Percentiles rank a stretch among this genome's conserved stretches.
Evolutionary conservation across 1,140 invertebrate genomes (phyloP).

Genomic region (Drosophila chauvacae): DNA sequence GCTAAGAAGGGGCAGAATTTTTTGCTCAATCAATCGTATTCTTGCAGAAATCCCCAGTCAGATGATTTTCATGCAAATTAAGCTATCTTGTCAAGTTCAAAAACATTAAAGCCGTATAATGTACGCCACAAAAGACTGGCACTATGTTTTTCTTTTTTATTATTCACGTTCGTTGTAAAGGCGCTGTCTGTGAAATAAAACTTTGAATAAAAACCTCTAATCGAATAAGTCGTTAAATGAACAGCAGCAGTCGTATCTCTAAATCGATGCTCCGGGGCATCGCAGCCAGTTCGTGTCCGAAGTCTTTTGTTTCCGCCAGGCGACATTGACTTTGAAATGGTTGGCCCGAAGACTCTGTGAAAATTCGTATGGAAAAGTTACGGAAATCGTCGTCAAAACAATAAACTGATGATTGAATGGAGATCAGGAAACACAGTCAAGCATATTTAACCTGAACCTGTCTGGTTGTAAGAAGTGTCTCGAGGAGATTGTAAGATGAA

Average conservation of each 20-base stretch:
- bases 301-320: slow-evolving; percentile 75
- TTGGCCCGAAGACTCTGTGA: slow-evolving; percentile 39
- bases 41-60: slow-evolving; percentile 52
- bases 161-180: slow-evolving; percentile 51
- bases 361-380: slow-evolving; percentile 55
- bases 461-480: not conserved
- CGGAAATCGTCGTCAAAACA: slow-evolving; percentile 30
- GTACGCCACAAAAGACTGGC: slow-evolving; percentile 19
- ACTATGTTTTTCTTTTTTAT: slow-evolving; percentile 15
- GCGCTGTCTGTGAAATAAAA: slow-evolving; percentile 28
- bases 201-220: slow-evolving; percentile 50
- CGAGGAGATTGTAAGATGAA: not conserved
- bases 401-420: slow-evolving; percentile 29
- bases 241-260: slow-evolving; percentile 28
- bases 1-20: slow-evolving; percentile 43
- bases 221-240: slow-evolving; percentile 70
- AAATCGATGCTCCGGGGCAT: slow-evolving; percentile 28
- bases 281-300: slow-evolving; percentile 64
- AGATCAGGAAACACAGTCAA: slow-evolving; percentile 13
- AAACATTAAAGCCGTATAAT: slow-evolving; percentile 75
- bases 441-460: not conserved
- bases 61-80: slow-evolving; percentile 76
- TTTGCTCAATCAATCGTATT: slow-evolving; percentile 52
- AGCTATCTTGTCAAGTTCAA: slow-evolving; percentile 74
- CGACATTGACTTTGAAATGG: slow-evolving; percentile 62